Percentiles rank a stretch among this genome's conserved stretches.
Evolutionary conservation across 64 coral and sea anemone species (phyloP).

Genomic region (Dendrophyllia cribrosa): DNA sequence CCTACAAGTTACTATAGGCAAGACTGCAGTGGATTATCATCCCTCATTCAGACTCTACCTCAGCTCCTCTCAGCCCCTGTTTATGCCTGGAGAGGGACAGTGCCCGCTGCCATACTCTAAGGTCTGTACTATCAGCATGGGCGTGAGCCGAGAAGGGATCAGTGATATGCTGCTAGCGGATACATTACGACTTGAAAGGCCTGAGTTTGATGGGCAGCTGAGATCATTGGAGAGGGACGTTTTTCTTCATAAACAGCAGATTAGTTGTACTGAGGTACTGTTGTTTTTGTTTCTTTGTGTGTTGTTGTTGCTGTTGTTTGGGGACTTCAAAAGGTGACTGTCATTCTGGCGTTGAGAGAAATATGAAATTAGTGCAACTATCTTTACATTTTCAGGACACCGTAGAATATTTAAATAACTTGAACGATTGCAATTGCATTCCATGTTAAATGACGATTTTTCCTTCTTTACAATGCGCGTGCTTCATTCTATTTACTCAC

Average conservation of each 20-base stretch:
- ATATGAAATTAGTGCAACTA: no score
- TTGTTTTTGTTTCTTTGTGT: not conserved
- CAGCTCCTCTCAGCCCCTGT: constrained; percentile 73
- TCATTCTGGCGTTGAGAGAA: no score
- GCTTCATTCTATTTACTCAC: no score
- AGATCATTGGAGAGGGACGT: constrained; percentile 86
- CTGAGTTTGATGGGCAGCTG: constrained; percentile 89
- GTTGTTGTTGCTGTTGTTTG: not conserved
- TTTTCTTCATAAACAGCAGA: constrained; percentile 86
- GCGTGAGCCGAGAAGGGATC: constrained; percentile 84
- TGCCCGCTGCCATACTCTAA: constrained; percentile 65
- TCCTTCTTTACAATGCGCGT: no score
- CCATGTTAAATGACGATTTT: no score
- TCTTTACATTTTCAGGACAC: no score
- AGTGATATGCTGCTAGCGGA: constrained; percentile 71
- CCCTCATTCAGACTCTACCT: constrained; percentile 90
- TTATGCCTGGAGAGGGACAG: constrained; percentile 66
- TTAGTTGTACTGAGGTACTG: constrained; percentile 72
- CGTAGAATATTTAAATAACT: no score
- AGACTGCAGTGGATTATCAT: constrained; percentile 72
- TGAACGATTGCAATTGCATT: no score
- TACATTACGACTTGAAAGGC: constrained; percentile 79
- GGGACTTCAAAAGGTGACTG: no score
- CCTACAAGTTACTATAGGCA: constrained; percentile 72
- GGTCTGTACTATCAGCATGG: constrained; percentile 75